Base-by-base conservation (phyloP, 1,140 invertebrate species). In the Drosophila pandora region DNA sequence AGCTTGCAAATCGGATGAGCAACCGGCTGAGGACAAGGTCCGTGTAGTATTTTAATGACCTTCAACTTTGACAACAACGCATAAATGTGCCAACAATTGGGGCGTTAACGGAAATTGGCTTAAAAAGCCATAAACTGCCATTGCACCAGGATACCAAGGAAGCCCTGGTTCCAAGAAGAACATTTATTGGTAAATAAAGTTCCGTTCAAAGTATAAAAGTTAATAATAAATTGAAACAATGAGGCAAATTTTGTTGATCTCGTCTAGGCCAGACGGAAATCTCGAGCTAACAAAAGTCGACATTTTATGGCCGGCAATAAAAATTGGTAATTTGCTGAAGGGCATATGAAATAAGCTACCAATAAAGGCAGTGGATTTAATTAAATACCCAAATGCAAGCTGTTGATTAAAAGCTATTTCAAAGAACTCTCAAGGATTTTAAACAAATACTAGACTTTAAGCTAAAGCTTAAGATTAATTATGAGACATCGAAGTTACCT, bases 181-280 rank as follows among this genome's bases (percentile, higher is more conserved):
- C 74, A 87, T 87, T 88, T 88, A 87, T 87, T 87, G 82, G 83
- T 88, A 83, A 88, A 87, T 87, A 88, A 87, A 87, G 64, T 78
- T 78, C 39, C 68, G 56, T 52, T 45, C 49, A 63, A 72, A 63
- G 75, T 53, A 82, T 88, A 82, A 82, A 88, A 87, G 78, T 87
- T 82, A 76, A 87, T 87, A 87, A 87, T 82, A 87, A 87, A 88
- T 87, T 88, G 78, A 88, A 87, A 88, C 83, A 88, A 82, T 88
- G 78, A 59, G 71, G 78, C 83, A 50, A 53, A 76, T 79, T 72
- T 65, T 65, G 78, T 79, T 87, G 78, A 88, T 87, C 62, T 75
- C 53, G 60, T 37, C 39, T 49, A 9, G 32, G 8, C 13, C n/a
- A 45, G 47, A 52, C 21, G 37, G 10, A 57, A 68, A 58, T 72